Percentiles rank a stretch among this genome's conserved stretches.
phyloP scores from a whole-genome alignment of 1,140 invertebrate species.

The Papilio helenus region DNA sequence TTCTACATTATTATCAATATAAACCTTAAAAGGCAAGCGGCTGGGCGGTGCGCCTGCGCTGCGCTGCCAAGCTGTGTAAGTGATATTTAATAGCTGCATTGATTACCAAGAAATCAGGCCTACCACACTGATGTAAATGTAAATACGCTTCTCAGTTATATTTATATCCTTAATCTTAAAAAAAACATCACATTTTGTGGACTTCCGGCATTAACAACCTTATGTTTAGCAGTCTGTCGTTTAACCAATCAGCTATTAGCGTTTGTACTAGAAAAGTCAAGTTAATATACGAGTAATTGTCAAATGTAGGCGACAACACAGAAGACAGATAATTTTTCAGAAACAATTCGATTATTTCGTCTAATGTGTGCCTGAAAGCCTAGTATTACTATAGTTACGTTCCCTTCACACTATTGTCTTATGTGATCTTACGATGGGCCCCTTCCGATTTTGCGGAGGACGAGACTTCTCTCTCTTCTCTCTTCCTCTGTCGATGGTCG shows the following conservation, averaged over 20 bases:
- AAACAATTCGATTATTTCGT: too few relatives aligned
- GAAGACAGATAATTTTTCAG: too few relatives aligned
- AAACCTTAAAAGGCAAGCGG: slow-evolving; percentile 1
- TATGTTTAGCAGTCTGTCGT: not conserved
- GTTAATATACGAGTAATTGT: too few relatives aligned
- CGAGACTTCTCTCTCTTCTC: too few relatives aligned
- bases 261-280: too few relatives aligned
- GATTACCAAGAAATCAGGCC: not conserved
- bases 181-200: not conserved
- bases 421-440: too few relatives aligned
- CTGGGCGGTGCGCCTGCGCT: not conserved
- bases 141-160: not conserved
- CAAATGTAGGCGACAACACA: too few relatives aligned
- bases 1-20: slow-evolving; percentile 27
- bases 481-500: too few relatives aligned
- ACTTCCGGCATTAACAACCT: not conserved
- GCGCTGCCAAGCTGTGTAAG: not conserved
- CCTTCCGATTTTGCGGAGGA: too few relatives aligned
- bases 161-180: not conserved
- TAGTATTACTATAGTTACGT: too few relatives aligned
- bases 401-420: too few relatives aligned
- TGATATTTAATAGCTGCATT: slow-evolving; percentile 12
- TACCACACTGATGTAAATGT: not conserved
- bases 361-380: too few relatives aligned
- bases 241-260: not conserved